These are phyloP conservation scores for Halichoerus grypus DNA, from an alignment of 2,113 vertebrate genomes.

Conservation along the genomic window DNA sequence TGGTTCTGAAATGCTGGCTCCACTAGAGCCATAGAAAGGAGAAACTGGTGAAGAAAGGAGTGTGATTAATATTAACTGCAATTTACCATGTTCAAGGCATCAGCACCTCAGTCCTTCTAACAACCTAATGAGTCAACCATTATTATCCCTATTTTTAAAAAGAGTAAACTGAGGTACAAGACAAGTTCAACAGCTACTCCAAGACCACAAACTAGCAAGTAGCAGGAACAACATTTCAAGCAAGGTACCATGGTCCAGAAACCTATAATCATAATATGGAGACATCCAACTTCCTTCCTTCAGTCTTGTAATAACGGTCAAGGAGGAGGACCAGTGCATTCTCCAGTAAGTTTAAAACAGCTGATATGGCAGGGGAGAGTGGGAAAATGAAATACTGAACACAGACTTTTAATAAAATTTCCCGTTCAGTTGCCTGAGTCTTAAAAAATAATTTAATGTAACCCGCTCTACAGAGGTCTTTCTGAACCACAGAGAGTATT, in stretches of 20 bases:
- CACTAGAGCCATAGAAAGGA: neutral
- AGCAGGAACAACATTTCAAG: neutral
- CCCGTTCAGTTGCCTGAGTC: neutral
- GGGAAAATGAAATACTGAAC: neutral
- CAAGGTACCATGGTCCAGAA: neutral
- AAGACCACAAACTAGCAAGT: neutral
- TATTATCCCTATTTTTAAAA: neutral
- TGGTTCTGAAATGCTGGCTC: neutral
- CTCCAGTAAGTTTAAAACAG: neutral
- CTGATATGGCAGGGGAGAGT: neutral
- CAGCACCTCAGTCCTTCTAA: neutral
- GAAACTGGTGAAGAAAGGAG: neutral
- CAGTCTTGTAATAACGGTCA: neutral
- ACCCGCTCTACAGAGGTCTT: neutral
- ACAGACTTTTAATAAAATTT: neutral
- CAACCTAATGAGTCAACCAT: neutral
- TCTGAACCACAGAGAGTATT: neutral
- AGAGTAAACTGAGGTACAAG: neutral
- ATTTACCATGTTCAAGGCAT: neutral
- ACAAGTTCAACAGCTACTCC: conserved; percentile 8
- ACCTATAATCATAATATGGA: neutral
- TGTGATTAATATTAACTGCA: neutral
- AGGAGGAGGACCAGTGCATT: neutral
- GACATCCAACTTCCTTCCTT: neutral
- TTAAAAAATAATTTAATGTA: conserved; percentile 10